Evolutionary conservation across 2,797 vertebrate genomes (phyloP).

Genomic region (Gymnopithys bicolor): DNA sequence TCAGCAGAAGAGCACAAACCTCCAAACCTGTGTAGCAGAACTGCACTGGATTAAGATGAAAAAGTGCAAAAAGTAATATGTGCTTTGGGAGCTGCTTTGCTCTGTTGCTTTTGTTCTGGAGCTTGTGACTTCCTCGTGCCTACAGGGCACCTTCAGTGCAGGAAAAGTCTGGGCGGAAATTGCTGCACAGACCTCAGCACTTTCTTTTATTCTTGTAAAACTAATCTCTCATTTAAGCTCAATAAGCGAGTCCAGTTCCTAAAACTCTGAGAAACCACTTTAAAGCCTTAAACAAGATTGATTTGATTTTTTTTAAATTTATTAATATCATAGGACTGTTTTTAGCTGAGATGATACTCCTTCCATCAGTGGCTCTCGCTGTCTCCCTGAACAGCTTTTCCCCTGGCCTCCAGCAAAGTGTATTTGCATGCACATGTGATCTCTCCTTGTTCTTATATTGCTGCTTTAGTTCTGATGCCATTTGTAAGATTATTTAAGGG

Average conservation of each 20-base stretch:
- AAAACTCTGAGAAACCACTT: constrained; percentile 14
- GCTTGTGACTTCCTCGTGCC: neutral
- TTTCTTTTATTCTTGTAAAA: neutral
- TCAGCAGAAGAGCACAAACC: neutral
- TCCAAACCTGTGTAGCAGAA: neutral
- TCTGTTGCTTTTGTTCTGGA: neutral
- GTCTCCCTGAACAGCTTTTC: neutral
- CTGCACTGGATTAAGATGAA: neutral
- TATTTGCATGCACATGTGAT: neutral
- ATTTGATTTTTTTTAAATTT: neutral
- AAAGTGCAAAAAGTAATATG: neutral
- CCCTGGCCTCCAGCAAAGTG: neutral
- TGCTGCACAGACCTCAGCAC: neutral
- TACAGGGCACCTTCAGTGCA: neutral
- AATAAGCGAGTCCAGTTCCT: neutral
- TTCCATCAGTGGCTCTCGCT: neutral
- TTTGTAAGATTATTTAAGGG: neutral
- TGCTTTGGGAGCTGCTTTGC: neutral
- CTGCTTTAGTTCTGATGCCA: neutral
- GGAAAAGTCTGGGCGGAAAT: neutral
- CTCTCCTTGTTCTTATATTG: neutral
- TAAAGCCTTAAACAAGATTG: constrained; percentile 59
- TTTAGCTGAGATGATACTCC: constrained; percentile 11
- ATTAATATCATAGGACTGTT: neutral
- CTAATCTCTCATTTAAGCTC: constrained; percentile 27